Percentiles rank a stretch among this genome's conserved stretches.
Conservation (phyloP, 2,888 invertebrate species). For the Stegophylla sp. region DNA sequence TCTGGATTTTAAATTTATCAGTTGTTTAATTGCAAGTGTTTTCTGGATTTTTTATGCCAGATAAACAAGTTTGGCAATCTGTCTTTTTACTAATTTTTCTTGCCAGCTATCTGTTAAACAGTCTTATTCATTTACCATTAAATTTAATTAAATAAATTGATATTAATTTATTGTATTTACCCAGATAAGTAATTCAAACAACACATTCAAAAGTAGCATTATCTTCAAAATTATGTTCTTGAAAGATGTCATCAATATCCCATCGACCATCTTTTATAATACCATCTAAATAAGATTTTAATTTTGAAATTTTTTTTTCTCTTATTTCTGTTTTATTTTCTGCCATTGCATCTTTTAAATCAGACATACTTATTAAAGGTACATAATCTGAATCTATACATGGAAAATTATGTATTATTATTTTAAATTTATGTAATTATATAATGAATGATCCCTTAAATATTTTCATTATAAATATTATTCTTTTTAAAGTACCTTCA, state of each 20-base stretch:
- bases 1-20: background rate
- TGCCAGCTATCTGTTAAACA: background rate
- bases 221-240: background rate
- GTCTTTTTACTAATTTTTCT: background rate
- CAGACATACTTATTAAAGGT: background rate
- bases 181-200: constrained; percentile 2
- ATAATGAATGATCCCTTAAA: too few species aligned
- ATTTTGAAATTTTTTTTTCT: background rate
- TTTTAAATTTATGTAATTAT: too few species aligned
- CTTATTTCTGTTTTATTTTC: background rate
- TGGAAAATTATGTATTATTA: too few species aligned
- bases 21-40: background rate
- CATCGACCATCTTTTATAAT: background rate
- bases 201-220: background rate
- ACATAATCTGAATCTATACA: background rate
- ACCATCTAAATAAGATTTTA: background rate
- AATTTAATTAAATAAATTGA: background rate
- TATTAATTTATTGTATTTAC: background rate
- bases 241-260: background rate
- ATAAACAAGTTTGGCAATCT: background rate
- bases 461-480: too few species aligned
- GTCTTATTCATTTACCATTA: too few species aligned
- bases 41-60: constrained; percentile 1
- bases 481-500: background rate
- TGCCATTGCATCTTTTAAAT: constrained; percentile 1